Base-by-base conservation (phyloP, 2,797 vertebrate species). In the Mus caroli region DNA sequence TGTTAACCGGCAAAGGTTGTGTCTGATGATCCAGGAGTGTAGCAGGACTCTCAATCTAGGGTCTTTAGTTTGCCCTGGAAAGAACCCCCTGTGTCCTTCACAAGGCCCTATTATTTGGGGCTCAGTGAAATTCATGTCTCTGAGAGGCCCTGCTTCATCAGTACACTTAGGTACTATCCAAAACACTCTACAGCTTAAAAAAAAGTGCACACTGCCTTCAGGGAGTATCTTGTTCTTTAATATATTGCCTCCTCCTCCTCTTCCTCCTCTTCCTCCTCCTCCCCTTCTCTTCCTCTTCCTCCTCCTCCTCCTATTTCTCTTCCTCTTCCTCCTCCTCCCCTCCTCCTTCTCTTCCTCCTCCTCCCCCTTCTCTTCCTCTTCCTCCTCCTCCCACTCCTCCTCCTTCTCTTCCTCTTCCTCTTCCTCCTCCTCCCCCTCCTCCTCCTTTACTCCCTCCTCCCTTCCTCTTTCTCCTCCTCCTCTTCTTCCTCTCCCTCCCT, bases 231-330 rank as follows among this genome's bases (percentile, higher is more conserved):
- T 79, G 17, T 76, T 75, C 75, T 95, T 31, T 64, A 28, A 69
- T 54, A 12, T 90, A 22, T n/a, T 86, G 13, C n/a, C 40, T 8
- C 15, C 6, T 1, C 24, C 14, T 0, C 9, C 14, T 31, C 12
- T 12, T 13, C 11, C 10, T 43, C 37, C 14, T 28, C 6, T 7
- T 4, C 9, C 4, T 20, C 0, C 15, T 64, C 6, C 6, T 28
- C 12, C 19, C 4, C n/a, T n/a, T 26, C 5, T 1, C 0, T 5
- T n/a, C 14, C 6, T 1, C 24, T 6, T 1, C 9, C 5, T 31
- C 4, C 28, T 13, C 24, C 4, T 17, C 6, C 7, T 4, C 9
- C 4, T 43, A 0, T 6, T 64, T 3, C 7, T 28, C 3, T 11
- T 10, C n/a, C 4, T 43, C 0, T 6, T 64, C 6, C 7, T 28